phyloP scores from a whole-genome alignment of 1,140 invertebrate genomes.

The Cyclargus thomasi region DNA sequence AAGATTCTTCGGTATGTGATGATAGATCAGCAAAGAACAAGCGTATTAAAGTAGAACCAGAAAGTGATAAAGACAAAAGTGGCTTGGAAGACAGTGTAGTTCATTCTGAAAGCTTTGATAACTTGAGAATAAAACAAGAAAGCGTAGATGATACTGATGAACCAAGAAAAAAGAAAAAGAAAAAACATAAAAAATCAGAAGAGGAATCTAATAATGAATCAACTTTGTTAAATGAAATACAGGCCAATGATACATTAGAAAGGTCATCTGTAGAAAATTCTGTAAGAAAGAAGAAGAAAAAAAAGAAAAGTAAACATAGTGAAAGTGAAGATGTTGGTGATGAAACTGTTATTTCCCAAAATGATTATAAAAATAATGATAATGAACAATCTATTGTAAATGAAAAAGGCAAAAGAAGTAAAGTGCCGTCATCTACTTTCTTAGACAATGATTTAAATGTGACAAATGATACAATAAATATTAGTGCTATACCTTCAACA shows the following conservation, averaged over 20 bases:
- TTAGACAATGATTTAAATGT: background rate
- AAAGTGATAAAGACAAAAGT: constrained; percentile 31
- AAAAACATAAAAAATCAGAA: constrained; percentile 27
- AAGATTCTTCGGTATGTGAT: constrained; percentile 18
- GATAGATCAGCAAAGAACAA: constrained; percentile 28
- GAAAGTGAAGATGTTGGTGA: constrained; percentile 4
- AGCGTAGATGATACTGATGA: constrained; percentile 19
- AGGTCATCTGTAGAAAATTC: background rate
- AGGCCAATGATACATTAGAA: background rate
- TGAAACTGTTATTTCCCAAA: background rate
- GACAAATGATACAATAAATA: constrained; percentile 8
- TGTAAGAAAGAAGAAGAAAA: constrained; percentile 18
- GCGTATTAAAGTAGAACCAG: constrained; percentile 36
- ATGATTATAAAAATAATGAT: constrained; percentile 14
- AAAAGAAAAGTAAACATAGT: constrained; percentile 18
- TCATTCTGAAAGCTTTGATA: constrained; percentile 23
- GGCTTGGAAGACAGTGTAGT: constrained; percentile 10
- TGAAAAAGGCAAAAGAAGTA: constrained; percentile 7
- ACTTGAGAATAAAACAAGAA: constrained; percentile 33
- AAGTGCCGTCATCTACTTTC: background rate
- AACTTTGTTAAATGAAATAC: constrained; percentile 3
- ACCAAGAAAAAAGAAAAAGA: constrained; percentile 36
- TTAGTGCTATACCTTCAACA: constrained; percentile 19
- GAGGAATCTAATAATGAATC: constrained; percentile 1
- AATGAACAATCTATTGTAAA: constrained; percentile 20